Evolutionary conservation across 2,888 invertebrate genomes (phyloP), one percentile per base, ranked within the genome.

Genomic region (Phaedon cochleariae): DNA sequence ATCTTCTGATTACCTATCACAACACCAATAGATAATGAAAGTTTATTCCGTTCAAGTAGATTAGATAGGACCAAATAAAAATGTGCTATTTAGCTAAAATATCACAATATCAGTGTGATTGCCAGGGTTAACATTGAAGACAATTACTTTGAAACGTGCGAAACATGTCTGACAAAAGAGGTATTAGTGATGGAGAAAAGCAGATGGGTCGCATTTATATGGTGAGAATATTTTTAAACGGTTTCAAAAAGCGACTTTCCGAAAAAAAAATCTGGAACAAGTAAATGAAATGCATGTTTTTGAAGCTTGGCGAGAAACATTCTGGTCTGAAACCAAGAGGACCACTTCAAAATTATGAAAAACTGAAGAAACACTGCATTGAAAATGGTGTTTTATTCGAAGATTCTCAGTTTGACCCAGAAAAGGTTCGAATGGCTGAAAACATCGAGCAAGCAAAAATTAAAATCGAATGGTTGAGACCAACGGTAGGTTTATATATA

Each of bases 341-440:
- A 9, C 81, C 82, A 31, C 83, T 85, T 9, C 86, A 85, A 82
- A 89, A 89, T 76, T 93, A 88, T 79, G 83, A 88, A 61, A 84
- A 87, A 63, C 81, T 93, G 49, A 83, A 89, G 59, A 88, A 90
- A 59, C 86, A 90, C 59, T 93, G 92, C 80, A 80, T 93, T n/a
- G 83, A 86, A 26, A 87, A 88, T 18, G 93, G 93, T 7, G 85
- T 87, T 0, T 86, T 96, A 52, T 97, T 95, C 79, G 95, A 96
- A 77, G 97, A 97, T 85, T 92, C 93, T 0, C 91, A 94, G 76
- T 97, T 97, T 82, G 92, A 92, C 0, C 91, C 95, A 7, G 59
- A 65, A 7, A 46, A 60, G 45, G 67, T 69, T 17, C 52, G 62
- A 22, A 55, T 73, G 31, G 66, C 68, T 37, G 59, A 68, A 20